phyloP scores from a whole-genome alignment of 2,888 invertebrate species.

The Pollenia amentaria region DNA sequence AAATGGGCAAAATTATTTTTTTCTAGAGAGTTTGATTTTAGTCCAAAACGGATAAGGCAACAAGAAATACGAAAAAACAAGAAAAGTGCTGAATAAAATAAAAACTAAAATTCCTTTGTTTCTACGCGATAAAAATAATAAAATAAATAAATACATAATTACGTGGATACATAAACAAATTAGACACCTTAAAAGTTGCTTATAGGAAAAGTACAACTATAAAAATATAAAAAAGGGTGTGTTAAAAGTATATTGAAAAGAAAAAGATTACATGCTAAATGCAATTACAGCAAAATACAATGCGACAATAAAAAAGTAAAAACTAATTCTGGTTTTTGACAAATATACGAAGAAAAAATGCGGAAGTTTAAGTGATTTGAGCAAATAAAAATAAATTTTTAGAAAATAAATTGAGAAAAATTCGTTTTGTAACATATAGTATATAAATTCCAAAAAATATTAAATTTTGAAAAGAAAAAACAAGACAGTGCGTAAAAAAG shows the following conservation, averaged over 20 bases:
- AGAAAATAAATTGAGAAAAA: constrained; percentile 20
- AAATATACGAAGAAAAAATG: constrained; percentile 38
- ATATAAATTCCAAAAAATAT: constrained; percentile 38
- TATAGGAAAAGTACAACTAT: not conserved
- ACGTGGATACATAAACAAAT: constrained; percentile 24
- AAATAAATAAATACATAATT: constrained; percentile 2
- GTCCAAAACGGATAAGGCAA: constrained; percentile 62
- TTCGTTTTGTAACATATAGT: not conserved
- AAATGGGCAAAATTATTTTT: constrained; percentile 35
- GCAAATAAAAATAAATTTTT: constrained; percentile 21
- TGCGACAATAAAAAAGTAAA: constrained; percentile 38
- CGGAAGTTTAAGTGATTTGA: constrained; percentile 53
- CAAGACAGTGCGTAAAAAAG: constrained; percentile 39
- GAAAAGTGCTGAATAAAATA: not conserved
- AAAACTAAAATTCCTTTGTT: constrained; percentile 61
- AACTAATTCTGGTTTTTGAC: constrained; percentile 40
- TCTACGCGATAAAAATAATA: constrained; percentile 52
- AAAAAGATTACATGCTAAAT: constrained; percentile 32
- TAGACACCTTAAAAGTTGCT: not conserved
- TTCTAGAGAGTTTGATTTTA: constrained; percentile 57
- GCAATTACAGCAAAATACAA: constrained; percentile 33
- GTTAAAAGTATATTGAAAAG: constrained; percentile 17
- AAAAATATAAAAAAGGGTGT: constrained; percentile 68
- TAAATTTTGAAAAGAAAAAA: constrained; percentile 38
- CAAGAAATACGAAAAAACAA: constrained; percentile 49